These are phyloP conservation scores for Hippoglossus hippoglossus DNA, from an alignment of 2,797 vertebrate genomes.

Conservation along the genomic window DNA sequence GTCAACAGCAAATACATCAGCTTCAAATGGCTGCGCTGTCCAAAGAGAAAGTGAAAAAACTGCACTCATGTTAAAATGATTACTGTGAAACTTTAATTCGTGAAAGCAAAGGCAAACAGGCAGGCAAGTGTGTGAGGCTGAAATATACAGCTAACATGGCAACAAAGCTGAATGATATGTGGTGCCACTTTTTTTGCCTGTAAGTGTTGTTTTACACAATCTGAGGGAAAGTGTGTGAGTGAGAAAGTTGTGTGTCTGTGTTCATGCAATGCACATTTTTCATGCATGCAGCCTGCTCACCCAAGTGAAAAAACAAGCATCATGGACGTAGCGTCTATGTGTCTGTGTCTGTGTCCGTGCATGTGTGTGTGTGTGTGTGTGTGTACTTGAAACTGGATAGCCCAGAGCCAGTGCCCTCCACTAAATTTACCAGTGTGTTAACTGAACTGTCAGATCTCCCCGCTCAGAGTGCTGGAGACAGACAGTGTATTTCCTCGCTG, in stretches of 20 bases:
- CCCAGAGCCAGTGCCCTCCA: slow-evolving; percentile 66
- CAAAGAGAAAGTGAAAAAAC: slow-evolving; percentile 35
- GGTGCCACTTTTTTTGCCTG: slow-evolving; percentile 27
- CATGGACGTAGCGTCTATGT: slow-evolving; percentile 47
- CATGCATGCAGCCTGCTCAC: slow-evolving; percentile 41
- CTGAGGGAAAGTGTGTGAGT: background rate
- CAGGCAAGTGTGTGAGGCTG: slow-evolving; percentile 5
- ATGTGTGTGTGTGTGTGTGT: slow-evolving; percentile 33
- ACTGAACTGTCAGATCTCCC: slow-evolving; percentile 77
- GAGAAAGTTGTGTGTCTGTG: slow-evolving; percentile 34
- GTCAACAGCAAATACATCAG: slow-evolving; percentile 39
- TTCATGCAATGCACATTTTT: slow-evolving; percentile 37
- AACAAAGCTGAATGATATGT: slow-evolving; percentile 45
- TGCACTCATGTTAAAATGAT: slow-evolving; percentile 35
- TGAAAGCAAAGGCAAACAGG: slow-evolving; percentile 19
- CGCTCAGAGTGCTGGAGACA: slow-evolving; percentile 73
- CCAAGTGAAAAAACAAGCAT: slow-evolving; percentile 57
- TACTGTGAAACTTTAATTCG: slow-evolving; percentile 31
- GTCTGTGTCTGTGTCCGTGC: slow-evolving; percentile 57
- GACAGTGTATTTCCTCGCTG: slow-evolving; percentile 81
- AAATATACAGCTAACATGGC: slow-evolving; percentile 47
- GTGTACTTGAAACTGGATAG: slow-evolving; percentile 77
- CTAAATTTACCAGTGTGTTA: slow-evolving; percentile 86
- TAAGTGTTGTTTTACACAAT: slow-evolving; percentile 43
- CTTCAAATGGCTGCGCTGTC: slow-evolving; percentile 25